A percentile compares a stretch with the other conserved stretches of the same genome.
Conservation (phyloP, 2,888 invertebrate species). For the Trichopria drosophilae region DNA sequence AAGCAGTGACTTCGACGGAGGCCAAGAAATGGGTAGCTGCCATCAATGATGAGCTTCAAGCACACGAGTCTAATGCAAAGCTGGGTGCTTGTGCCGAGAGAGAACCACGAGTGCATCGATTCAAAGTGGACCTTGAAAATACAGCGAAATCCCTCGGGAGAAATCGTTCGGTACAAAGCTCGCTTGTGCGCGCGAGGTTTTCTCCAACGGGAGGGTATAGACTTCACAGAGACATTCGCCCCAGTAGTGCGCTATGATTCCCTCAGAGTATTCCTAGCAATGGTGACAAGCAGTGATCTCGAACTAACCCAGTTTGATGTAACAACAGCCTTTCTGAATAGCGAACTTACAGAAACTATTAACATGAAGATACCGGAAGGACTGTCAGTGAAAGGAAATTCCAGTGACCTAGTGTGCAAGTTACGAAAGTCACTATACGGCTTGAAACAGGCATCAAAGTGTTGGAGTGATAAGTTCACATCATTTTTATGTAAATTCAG, state of each 20-base stretch:
- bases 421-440: no score
- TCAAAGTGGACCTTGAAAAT: slow-evolving; percentile 1
- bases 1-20: not conserved
- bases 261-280: slow-evolving; percentile 7
- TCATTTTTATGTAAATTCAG: no score
- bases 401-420: no score
- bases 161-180: slow-evolving; percentile 6
- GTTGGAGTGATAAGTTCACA: no score
- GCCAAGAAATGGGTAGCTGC: not conserved
- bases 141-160: not conserved
- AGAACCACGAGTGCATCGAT: slow-evolving; percentile 2
- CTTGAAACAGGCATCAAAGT: no score
- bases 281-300: slow-evolving; percentile 1
- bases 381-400: no score
- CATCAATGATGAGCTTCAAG: slow-evolving; percentile 2
- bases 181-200: slow-evolving; percentile 12
- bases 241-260: slow-evolving; percentile 5
- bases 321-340: no score
- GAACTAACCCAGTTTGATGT: slow-evolving; percentile 5
- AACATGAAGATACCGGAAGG: no score
- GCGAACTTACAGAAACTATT: no score
- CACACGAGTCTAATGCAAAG: not conserved
- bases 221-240: slow-evolving; percentile 4
- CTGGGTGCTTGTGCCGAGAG: not conserved
- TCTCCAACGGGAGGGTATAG: slow-evolving; percentile 2